A percentile compares a stretch with the other conserved stretches of the same genome.
Evolutionary conservation across 2,797 vertebrate species (phyloP).

Genomic region (Pseudocheirus occidentalis): DNA sequence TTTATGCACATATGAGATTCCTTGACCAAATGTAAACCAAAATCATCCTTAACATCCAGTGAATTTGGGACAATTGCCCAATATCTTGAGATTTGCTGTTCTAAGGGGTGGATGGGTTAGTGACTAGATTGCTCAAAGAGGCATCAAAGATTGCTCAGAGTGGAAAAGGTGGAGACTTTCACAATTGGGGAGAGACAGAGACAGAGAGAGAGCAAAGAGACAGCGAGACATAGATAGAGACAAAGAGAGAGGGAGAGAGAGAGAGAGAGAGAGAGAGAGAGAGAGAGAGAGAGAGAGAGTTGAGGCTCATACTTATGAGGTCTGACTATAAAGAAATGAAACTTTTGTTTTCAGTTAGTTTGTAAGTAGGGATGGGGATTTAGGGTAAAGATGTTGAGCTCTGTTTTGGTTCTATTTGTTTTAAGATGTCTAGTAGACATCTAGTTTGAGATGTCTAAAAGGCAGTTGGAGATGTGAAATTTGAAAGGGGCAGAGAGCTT

Average conservation of each 20-base stretch:
- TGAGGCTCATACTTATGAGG: not conserved
- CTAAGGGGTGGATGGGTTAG: not conserved
- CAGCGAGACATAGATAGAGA: too few species aligned
- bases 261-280: too few species aligned
- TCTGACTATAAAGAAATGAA: not conserved
- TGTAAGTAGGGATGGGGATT: not conserved
- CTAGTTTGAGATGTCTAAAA: not conserved
- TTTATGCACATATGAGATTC: not conserved
- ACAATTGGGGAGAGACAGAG: not conserved
- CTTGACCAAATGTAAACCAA: not conserved
- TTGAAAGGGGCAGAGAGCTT: not conserved
- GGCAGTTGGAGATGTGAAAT: not conserved
- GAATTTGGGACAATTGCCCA: not conserved
- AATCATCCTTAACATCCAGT: not conserved
- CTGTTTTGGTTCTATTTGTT: not conserved
- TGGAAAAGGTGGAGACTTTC: not conserved
- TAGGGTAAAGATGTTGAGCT: not conserved
- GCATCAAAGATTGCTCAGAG: not conserved
- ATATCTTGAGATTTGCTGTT: not conserved
- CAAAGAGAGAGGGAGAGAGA: too few species aligned
- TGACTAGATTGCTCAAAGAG: not conserved
- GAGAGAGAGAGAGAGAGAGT: not conserved
- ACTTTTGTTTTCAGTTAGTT: not conserved
- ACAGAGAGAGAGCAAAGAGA: not conserved
- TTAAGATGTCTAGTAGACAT: not conserved